These are phyloP conservation scores for Crax fasciolata DNA, from an alignment of 2,797 vertebrate genomes.

Conservation along the genomic window DNA sequence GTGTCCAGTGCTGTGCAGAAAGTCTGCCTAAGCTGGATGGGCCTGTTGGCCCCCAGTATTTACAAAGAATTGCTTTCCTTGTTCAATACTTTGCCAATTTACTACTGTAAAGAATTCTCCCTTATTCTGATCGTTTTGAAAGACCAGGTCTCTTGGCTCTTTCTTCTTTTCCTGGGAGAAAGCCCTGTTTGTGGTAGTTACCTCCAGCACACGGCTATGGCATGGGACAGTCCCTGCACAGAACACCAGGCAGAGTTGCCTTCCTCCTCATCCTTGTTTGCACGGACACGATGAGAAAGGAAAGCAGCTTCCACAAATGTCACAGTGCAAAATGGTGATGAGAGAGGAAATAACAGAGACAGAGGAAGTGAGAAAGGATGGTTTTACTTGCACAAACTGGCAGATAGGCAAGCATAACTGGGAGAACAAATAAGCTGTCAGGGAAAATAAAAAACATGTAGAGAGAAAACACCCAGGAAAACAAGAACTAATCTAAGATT, in stretches of 20 bases:
- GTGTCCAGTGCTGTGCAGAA: neutral
- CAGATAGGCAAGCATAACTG: slow-evolving; percentile 29
- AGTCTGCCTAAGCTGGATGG: neutral
- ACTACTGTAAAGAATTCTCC: neutral
- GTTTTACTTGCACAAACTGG: slow-evolving; percentile 34
- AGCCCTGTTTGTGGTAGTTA: neutral
- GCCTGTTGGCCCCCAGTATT: neutral
- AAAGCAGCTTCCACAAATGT: slow-evolving; percentile 13
- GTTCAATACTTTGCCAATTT: neutral
- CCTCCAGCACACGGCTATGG: neutral
- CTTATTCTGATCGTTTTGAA: neutral
- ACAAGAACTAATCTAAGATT: neutral
- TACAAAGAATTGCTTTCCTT: neutral
- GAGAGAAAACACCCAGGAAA: slow-evolving; percentile 24
- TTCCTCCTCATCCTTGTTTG: neutral
- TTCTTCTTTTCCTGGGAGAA: neutral
- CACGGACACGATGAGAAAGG: slow-evolving; percentile 2
- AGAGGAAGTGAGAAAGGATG: slow-evolving; percentile 77
- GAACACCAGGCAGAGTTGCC: neutral
- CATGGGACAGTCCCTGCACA: neutral
- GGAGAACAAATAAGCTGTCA: slow-evolving; percentile 75
- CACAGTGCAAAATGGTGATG: neutral
- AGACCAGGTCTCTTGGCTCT: neutral
- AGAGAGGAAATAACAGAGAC: slow-evolving; percentile 80
- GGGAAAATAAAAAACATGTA: slow-evolving; percentile 15